Conservation (phyloP, 1,140 invertebrate genomes). For the Drosophila bocki region DNA sequence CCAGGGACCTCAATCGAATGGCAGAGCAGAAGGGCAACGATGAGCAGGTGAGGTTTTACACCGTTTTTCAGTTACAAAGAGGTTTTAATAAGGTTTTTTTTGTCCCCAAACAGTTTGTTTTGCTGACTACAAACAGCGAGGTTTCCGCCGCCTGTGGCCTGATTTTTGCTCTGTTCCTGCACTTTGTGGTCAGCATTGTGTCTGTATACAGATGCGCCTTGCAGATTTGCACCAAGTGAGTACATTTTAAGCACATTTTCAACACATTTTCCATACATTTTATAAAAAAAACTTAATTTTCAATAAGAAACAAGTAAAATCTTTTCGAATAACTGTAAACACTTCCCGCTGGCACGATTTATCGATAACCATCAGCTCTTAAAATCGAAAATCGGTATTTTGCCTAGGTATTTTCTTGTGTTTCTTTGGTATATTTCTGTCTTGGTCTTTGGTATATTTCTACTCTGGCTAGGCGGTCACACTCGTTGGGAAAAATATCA, state of each 20-base stretch:
- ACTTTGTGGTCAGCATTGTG: slow-evolving; percentile 82
- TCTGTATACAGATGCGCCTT: slow-evolving; percentile 81
- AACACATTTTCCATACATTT: too few relatives aligned
- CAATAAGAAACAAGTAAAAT: background rate
- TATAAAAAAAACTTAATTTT: too few relatives aligned
- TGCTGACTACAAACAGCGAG: slow-evolving; percentile 69
- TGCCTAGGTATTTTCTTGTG: background rate
- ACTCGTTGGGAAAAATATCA: slow-evolving; percentile 9
- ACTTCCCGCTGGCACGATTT: background rate
- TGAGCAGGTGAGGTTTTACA: slow-evolving; percentile 17
- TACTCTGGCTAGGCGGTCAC: slow-evolving; percentile 2
- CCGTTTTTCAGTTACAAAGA: too few relatives aligned
- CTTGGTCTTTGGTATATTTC: background rate
- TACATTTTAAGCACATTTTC: too few relatives aligned
- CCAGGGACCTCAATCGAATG: slow-evolving; percentile 77
- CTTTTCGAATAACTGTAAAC: too few relatives aligned
- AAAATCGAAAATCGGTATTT: background rate
- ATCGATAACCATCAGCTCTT: background rate
- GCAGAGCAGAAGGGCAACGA: slow-evolving; percentile 69
- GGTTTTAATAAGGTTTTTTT: too few relatives aligned
- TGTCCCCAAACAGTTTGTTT: too few relatives aligned
- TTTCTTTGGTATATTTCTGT: background rate
- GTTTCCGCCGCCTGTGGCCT: slow-evolving; percentile 79
- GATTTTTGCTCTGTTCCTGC: slow-evolving; percentile 77
- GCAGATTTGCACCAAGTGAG: slow-evolving; percentile 81